phyloP scores from a whole-genome alignment of 2,797 vertebrate species.

The Serranus cabrilla region DNA sequence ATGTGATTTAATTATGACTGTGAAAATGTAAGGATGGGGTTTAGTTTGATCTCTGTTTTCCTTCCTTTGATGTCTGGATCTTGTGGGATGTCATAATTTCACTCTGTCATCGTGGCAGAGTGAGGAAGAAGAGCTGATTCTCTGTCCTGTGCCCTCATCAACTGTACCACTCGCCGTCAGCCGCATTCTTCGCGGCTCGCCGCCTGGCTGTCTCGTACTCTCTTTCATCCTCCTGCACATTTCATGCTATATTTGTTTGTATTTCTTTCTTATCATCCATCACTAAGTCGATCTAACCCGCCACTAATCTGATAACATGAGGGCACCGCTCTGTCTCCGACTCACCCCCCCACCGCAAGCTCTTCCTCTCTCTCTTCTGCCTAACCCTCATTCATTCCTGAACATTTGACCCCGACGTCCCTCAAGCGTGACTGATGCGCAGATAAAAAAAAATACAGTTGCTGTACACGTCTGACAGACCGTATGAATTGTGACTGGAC shows the following conservation, averaged over 20 bases:
- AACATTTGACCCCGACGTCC: conserved; percentile 75
- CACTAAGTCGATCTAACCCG: conserved; percentile 74
- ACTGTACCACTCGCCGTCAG: conserved; percentile 5
- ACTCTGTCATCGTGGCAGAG: conserved; percentile 3
- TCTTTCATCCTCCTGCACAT: conserved; percentile 66
- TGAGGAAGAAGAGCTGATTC: conserved; percentile 35
- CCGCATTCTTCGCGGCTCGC: conserved; percentile 47
- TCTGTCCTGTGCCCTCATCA: conserved; percentile 29
- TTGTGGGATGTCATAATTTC: conserved; percentile 34
- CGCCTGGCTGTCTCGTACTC: conserved; percentile 61
- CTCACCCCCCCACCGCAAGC: conserved; percentile 52
- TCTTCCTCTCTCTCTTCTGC: conserved; percentile 63
- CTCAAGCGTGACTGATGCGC: conserved; percentile 72
- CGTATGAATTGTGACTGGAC: conserved; percentile 60
- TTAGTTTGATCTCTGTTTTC: conserved; percentile 10
- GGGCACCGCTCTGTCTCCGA: conserved; percentile 82
- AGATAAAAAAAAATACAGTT: conserved; percentile 71
- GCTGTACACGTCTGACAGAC: conserved; percentile 61
- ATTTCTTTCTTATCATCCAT: conserved; percentile 77
- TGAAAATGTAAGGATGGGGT: conserved; percentile 13
- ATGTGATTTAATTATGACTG: conserved; percentile 8
- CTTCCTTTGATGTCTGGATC: conserved; percentile 31
- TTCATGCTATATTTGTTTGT: conserved; percentile 78
- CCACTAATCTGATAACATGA: conserved; percentile 81
- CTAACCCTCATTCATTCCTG: conserved; percentile 74